Conservation (phyloP, 2,113 vertebrate genomes). For the Carlito syrichta region DNA sequence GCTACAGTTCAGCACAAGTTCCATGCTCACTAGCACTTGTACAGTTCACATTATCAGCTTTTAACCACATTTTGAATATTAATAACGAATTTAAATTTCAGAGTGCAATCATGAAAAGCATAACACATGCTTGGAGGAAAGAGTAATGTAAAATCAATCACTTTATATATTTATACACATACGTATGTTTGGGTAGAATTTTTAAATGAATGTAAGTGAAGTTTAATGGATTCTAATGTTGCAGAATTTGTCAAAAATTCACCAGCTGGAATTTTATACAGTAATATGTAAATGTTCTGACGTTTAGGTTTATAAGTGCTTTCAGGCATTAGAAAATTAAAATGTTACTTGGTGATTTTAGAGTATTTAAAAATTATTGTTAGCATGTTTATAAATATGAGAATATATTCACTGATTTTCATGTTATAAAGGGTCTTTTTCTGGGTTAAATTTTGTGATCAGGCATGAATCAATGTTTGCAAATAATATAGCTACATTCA, state of each 20-base stretch:
- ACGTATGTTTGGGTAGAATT: conserved; percentile 72
- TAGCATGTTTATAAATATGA: conserved; percentile 78
- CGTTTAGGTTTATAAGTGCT: conserved; percentile 76
- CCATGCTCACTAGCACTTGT: conserved; percentile 15
- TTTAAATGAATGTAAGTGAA: conserved; percentile 73
- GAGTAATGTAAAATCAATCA: conserved; percentile 44
- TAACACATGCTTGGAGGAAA: not conserved
- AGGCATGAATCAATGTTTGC: conserved; percentile 35
- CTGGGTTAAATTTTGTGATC: conserved; percentile 70
- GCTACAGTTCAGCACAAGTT: not conserved
- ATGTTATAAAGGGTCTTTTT: conserved; percentile 60
- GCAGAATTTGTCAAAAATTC: conserved; percentile 79
- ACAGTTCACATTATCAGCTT: conserved; percentile 1
- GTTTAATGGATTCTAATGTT: conserved; percentile 77
- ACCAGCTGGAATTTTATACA: conserved; percentile 73
- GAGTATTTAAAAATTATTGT: conserved; percentile 81
- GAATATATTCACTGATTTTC: conserved; percentile 69
- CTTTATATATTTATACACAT: conserved; percentile 4
- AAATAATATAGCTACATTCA: conserved; percentile 39
- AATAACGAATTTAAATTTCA: not conserved
- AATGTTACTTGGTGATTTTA: conserved; percentile 81
- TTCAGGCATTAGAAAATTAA: conserved; percentile 79
- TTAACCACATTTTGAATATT: conserved; percentile 46
- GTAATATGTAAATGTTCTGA: conserved; percentile 74
- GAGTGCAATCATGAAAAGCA: conserved; percentile 18